Conservation (phyloP, 2,797 vertebrate species). For the Prionace glauca region DNA sequence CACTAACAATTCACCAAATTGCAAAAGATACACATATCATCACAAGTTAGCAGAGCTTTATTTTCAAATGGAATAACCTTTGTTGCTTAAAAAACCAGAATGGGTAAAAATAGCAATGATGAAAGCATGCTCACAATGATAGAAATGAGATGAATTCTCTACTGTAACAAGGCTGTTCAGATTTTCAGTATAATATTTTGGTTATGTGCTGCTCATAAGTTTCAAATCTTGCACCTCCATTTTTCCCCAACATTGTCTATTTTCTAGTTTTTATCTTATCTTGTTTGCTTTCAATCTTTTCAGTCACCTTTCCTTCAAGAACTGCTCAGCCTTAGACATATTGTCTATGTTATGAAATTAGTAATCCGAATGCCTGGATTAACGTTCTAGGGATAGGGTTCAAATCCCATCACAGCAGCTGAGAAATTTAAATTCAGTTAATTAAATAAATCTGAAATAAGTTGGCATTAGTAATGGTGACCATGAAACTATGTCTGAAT, state of each 20-base stretch:
- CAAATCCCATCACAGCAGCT: background rate
- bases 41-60: background rate
- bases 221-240: background rate
- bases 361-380: background rate
- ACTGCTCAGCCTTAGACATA: background rate
- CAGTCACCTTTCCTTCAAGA: background rate
- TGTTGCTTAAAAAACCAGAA: background rate
- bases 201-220: background rate
- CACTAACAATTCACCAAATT: background rate
- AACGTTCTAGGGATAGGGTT: background rate
- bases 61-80: background rate
- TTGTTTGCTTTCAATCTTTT: background rate
- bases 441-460: background rate
- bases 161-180: background rate
- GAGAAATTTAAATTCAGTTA: background rate
- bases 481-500: no score
- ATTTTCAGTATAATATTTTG: background rate
- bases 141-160: background rate
- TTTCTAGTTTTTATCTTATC: background rate
- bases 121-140: background rate
- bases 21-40: background rate
- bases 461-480: no score
- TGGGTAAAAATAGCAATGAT: background rate
- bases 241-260: background rate
- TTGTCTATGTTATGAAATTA: background rate